phyloP scores from a whole-genome alignment of 2,113 vertebrate genomes.

The Strigops habroptila region DNA sequence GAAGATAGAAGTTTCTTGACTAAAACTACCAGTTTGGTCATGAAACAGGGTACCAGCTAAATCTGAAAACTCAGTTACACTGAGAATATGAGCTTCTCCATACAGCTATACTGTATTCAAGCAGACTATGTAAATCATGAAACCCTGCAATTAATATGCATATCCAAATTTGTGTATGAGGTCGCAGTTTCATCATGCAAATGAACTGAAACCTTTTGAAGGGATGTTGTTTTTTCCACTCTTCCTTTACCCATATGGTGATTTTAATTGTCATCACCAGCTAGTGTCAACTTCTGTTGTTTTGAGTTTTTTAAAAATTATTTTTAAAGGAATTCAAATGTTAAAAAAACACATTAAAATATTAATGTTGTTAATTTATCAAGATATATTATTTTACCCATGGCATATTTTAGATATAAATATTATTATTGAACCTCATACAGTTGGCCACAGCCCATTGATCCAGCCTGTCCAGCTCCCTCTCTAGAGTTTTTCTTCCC shows the following conservation, averaged over 20 bases:
- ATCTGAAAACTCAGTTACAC: not conserved
- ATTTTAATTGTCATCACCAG: not conserved
- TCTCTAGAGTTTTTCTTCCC: not conserved
- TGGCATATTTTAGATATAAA: not conserved
- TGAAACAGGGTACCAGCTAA: not conserved
- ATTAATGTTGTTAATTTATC: not conserved
- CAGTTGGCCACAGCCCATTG: not conserved
- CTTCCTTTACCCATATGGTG: not conserved
- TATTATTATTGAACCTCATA: not conserved
- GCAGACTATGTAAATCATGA: not conserved
- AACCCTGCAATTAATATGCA: not conserved
- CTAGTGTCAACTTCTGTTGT: not conserved
- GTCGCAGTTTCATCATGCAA: not conserved
- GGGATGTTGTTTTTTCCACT: accelerated
- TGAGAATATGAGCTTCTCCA: not conserved
- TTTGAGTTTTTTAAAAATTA: not conserved
- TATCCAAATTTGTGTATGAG: not conserved
- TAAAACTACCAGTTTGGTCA: not conserved
- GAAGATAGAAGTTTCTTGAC: not conserved
- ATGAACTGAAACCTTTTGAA: not conserved
- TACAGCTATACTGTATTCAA: not conserved
- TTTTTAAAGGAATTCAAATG: not conserved
- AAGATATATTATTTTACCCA: not conserved
- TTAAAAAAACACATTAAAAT: not conserved
- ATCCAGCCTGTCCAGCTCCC: not conserved